Conservation (phyloP, 2,113 vertebrate species). For the Nesoenas mayeri region DNA sequence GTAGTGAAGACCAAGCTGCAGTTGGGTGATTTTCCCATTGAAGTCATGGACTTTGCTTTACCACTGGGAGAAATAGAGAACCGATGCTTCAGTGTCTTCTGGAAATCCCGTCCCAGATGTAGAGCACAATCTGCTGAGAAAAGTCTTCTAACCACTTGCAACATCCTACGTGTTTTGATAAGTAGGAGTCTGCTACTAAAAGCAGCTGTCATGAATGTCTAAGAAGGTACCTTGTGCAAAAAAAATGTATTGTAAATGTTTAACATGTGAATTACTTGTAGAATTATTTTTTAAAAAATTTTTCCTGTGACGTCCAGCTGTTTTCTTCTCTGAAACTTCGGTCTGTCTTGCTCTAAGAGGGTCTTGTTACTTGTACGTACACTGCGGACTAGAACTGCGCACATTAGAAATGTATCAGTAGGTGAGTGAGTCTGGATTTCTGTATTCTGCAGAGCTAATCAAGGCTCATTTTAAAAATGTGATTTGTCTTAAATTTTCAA, state of each 20-base stretch:
- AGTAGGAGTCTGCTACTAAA: not conserved
- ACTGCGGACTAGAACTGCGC: not conserved
- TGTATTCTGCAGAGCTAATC: conserved; percentile 25
- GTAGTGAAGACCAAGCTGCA: not conserved
- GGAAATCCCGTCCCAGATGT: not conserved
- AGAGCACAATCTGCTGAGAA: not conserved
- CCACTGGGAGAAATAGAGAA: not conserved
- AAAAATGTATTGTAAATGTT: not conserved
- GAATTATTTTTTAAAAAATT: not conserved
- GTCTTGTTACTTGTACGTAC: not conserved
- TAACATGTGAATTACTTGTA: not conserved
- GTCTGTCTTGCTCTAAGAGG: not conserved
- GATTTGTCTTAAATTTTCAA: conserved; percentile 47
- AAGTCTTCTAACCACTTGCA: not conserved
- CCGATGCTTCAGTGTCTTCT: not conserved
- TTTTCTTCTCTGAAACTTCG: not conserved
- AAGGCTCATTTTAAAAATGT: conserved; percentile 33
- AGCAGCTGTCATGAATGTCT: not conserved
- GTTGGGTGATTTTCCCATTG: not conserved
- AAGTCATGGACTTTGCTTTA: not conserved
- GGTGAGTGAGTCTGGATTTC: not conserved
- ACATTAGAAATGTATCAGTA: not conserved
- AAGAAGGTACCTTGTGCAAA: not conserved
- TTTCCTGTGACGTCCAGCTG: not conserved
- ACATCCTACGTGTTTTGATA: not conserved